phyloP scores from a whole-genome alignment of 2,113 vertebrate species.

The Dasyurus viverrinus region DNA sequence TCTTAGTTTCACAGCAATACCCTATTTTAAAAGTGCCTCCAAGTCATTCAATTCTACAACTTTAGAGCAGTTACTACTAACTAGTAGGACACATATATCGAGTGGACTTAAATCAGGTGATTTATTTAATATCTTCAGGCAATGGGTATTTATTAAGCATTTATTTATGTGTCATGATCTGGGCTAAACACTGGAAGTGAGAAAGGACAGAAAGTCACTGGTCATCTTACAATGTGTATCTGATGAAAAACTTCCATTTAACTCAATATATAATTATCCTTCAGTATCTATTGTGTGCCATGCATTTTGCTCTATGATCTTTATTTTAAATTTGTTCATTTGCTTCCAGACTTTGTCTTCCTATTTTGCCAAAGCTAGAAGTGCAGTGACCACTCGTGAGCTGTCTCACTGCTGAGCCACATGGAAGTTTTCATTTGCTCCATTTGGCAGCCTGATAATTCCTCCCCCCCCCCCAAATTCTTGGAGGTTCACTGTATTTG shows the following conservation, averaged over 20 bases:
- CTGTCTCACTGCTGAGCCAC: neutral
- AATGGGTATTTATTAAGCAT: too few species aligned
- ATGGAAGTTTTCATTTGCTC: neutral
- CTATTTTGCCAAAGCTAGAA: neutral
- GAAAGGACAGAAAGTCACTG: neutral
- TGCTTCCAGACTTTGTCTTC: neutral
- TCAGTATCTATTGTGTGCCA: neutral
- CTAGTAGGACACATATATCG: neutral
- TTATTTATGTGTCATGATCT: too few species aligned
- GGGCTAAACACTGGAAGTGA: too few species aligned
- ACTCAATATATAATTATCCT: neutral
- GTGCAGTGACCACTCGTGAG: neutral
- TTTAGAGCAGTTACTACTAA: neutral
- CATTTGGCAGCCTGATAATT: neutral
- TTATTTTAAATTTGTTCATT: neutral
- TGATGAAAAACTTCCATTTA: neutral
- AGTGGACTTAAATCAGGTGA: neutral
- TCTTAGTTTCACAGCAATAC: neutral
- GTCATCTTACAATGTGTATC: neutral
- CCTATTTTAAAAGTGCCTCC: neutral
- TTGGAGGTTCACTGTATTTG: neutral
- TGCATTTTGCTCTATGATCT: neutral
- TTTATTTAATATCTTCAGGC: neutral
- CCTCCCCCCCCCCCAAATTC: neutral
- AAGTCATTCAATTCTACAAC: neutral